Evolutionary conservation across 2,888 invertebrate genomes (phyloP).

Genomic region (Mythimna lalbum): DNA sequence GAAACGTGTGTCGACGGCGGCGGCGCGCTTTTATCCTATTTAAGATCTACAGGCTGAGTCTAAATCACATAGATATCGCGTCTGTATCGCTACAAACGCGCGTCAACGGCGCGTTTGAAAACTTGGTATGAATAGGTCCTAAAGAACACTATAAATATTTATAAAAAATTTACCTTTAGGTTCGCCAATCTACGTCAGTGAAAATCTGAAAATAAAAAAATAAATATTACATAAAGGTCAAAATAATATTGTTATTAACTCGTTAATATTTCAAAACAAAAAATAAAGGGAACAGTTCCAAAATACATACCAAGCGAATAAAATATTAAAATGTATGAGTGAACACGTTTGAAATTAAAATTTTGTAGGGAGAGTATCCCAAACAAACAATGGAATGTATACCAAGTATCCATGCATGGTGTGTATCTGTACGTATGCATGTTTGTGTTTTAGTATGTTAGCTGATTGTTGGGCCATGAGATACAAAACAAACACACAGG

Average conservation of each 20-base stretch:
- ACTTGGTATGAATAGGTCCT: no score
- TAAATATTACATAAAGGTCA: background rate
- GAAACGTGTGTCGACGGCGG: no score
- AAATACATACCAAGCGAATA: slow-evolving; percentile 6
- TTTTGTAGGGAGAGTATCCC: slow-evolving; percentile 43
- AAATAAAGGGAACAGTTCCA: slow-evolving; percentile 8
- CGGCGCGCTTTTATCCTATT: no score
- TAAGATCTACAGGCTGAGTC: no score
- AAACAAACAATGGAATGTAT: slow-evolving; percentile 66
- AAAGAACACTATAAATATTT: background rate
- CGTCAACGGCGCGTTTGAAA: no score
- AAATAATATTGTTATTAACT: background rate
- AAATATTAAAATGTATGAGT: slow-evolving; percentile 44
- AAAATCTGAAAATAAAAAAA: slow-evolving; percentile 41
- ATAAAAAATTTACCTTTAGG: slow-evolving; percentile 40
- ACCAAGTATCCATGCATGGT: no score
- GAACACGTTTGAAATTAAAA: slow-evolving; percentile 47
- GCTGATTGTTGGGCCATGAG: slow-evolving; percentile 76
- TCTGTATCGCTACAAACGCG: no score
- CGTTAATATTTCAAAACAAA: background rate
- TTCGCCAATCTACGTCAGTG: slow-evolving; percentile 43
- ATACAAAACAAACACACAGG: slow-evolving; percentile 69
- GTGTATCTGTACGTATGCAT: no score
- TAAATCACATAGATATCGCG: no score
- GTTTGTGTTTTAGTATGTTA: slow-evolving; percentile 58